Evolutionary conservation across 2,113 vertebrate species (phyloP).

Genomic region (Eudyptes chrysolophus): DNA sequence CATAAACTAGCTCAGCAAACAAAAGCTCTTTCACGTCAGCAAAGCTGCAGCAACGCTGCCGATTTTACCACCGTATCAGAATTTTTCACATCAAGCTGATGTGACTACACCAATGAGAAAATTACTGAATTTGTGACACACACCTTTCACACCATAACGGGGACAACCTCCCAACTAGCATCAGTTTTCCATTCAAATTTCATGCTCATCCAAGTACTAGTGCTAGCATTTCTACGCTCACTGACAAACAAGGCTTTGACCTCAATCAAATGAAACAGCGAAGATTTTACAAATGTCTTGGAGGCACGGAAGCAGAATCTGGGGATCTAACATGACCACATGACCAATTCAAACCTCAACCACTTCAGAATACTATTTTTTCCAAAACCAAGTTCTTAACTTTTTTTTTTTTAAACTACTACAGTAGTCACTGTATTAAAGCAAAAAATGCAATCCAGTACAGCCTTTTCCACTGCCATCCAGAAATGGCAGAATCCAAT

Average conservation of each 20-base stretch:
- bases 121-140: not conserved
- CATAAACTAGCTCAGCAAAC: not conserved
- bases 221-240: rapidly evolving
- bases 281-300: not conserved
- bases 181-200: not conserved
- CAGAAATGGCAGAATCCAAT: not conserved
- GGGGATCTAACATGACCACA: not conserved
- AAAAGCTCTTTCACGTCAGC: not conserved
- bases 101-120: not conserved
- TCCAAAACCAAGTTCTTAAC: not conserved
- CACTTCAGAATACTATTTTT: not conserved
- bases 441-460: not conserved
- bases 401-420: not conserved
- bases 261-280: not conserved
- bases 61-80: rapidly evolving
- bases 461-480: not conserved
- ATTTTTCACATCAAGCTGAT: not conserved
- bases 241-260: not conserved
- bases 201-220: not conserved
- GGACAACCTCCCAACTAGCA: not conserved
- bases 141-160: not conserved
- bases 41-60: rapidly evolving
- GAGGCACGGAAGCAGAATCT: not conserved
- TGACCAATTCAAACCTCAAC: not conserved
- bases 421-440: not conserved